Conservation (phyloP, 2,113 vertebrate genomes). For the Otocyon megalotis region DNA sequence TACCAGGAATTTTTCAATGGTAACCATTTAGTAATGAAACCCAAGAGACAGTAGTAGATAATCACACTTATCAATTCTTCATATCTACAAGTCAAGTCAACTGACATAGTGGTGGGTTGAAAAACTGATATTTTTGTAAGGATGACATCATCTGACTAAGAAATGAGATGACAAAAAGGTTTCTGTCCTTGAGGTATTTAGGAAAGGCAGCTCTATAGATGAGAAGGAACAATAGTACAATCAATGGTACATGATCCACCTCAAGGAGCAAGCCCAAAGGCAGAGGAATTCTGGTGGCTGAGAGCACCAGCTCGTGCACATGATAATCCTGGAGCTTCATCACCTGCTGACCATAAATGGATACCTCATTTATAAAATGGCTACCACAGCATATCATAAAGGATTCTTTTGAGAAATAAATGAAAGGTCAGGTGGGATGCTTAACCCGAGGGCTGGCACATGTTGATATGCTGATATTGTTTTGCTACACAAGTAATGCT, state of each 20-base stretch:
- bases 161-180: background rate
- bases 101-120: background rate
- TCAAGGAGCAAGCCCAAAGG: background rate
- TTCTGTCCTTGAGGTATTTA: background rate
- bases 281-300: background rate
- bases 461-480: background rate
- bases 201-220: background rate
- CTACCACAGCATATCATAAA: background rate
- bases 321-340: too few relatives aligned
- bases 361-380: background rate
- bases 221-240: background rate
- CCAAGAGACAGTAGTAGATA: background rate
- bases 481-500: background rate
- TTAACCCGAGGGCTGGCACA: background rate
- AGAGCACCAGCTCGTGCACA: background rate
- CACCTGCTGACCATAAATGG: background rate
- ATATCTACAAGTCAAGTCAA: conserved; percentile 8
- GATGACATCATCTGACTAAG: background rate
- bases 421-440: background rate
- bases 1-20: conserved; percentile 1
- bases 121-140: background rate
- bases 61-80: background rate
- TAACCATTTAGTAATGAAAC: background rate
- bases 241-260: background rate
- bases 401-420: background rate